Percentiles rank a stretch among this genome's conserved stretches.
These are phyloP conservation scores for Lordiphosa stackelbergi DNA, from an alignment of 1,140 invertebrate genomes.

Conservation along the genomic window DNA sequence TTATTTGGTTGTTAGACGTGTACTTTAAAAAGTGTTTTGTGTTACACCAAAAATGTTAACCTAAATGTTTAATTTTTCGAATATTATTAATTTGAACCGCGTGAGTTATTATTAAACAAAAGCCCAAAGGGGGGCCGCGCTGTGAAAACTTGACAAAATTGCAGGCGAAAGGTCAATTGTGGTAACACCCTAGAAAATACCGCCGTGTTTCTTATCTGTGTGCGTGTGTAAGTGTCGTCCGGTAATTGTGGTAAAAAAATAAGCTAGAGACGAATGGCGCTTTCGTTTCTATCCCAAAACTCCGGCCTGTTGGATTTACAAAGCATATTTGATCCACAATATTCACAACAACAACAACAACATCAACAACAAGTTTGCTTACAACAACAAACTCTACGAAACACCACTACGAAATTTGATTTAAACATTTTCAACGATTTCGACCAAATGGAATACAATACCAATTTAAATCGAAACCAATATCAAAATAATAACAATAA, in stretches of 20 bases:
- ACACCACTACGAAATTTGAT: conserved; percentile 56
- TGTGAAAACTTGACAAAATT: conserved; percentile 44
- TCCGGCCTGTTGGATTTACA: conserved; percentile 75
- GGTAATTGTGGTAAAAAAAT: conserved; percentile 12
- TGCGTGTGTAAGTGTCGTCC: neutral
- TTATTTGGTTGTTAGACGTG: conserved; percentile 75
- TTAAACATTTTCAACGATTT: conserved; percentile 64
- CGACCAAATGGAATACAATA: conserved; percentile 74
- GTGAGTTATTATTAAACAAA: conserved; percentile 18
- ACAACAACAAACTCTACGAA: conserved; percentile 40
- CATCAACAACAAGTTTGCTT: conserved; percentile 27
- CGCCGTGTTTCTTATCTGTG: conserved; percentile 13
- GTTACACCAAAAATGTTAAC: conserved; percentile 57
- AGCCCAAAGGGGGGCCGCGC: conserved; percentile 19
- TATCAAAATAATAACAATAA: conserved; percentile 56
- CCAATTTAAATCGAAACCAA: conserved; percentile 58
- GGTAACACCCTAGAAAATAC: conserved; percentile 28
- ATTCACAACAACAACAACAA: conserved; percentile 59
- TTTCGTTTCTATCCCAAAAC: conserved; percentile 72
- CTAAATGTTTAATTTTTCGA: conserved; percentile 30
- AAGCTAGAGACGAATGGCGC: conserved; percentile 72
- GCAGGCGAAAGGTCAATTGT: conserved; percentile 33
- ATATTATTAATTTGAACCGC: conserved; percentile 21
- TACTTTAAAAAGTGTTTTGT: conserved; percentile 40
- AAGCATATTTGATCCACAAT: conserved; percentile 74